These are phyloP conservation scores for Gymnorhina tibicen DNA, from an alignment of 2,113 vertebrate genomes.

Conservation along the genomic window DNA sequence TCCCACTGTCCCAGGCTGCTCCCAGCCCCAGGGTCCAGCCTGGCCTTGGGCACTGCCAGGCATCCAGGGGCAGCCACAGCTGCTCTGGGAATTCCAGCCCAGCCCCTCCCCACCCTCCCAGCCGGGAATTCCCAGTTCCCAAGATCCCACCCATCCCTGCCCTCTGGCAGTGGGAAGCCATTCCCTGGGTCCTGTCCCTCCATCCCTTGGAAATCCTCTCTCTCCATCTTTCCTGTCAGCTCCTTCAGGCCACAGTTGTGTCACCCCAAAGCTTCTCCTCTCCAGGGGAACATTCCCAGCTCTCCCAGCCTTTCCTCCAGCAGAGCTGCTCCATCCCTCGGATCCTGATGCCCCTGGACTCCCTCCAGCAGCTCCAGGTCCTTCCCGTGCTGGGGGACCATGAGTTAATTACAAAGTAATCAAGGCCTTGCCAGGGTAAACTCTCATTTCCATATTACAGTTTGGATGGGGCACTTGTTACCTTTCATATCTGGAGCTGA, in stretches of 20 bases:
- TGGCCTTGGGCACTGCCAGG: not conserved
- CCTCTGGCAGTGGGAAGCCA: not conserved
- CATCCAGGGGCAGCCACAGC: not conserved
- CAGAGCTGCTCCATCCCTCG: not conserved
- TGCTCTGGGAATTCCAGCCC: not conserved
- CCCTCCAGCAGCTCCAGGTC: not conserved
- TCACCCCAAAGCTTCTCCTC: not conserved
- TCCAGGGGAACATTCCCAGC: not conserved
- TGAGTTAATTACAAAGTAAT: not conserved
- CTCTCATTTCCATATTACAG: not conserved
- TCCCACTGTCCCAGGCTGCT: not conserved
- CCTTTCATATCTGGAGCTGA: not conserved
- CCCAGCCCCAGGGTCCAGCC: not conserved
- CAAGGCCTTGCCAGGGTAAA: too few relatives aligned
- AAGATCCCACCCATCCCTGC: not conserved
- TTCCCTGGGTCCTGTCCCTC: not conserved
- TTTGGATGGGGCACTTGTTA: not conserved
- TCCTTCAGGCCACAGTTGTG: fast-evolving
- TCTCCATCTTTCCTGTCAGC: not conserved
- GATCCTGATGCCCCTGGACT: not conserved
- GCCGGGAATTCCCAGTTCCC: not conserved
- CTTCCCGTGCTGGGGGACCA: not conserved
- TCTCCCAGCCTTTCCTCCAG: not conserved
- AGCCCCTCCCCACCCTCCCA: not conserved
- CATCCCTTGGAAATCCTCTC: not conserved